Base-by-base conservation (phyloP, 37 sponge, comb jelly and placozoan genomes). In the Chondrosia reniformis region DNA sequence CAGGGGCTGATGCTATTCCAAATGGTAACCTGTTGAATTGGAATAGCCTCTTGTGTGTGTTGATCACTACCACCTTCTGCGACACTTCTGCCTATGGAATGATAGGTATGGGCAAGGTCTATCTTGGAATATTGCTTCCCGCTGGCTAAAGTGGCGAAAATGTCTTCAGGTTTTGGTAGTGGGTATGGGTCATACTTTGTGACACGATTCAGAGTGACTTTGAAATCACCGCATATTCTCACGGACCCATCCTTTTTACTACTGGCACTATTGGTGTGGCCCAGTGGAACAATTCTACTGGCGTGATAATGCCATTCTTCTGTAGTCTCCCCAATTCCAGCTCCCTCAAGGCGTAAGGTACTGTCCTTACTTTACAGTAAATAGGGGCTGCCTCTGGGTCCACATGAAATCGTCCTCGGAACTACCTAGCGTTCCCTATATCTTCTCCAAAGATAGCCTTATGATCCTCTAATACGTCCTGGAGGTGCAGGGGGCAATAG, bases 331-430 rank as follows among this genome's bases (percentile, higher is more conserved):
- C 67, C 67, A 66, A 34, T 36, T 31, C 37, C 4, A 32, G 34
- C 67, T 66, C 67, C 15, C 75, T 63, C 62, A 84, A 54, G 25
- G 84, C 75, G 55, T 67, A 88, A 27, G 89, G 89, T 30, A 84
- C 76, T 42, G 79, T 12, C 21, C 90, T 44, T 2, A 85, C 77
- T 58, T 71, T 80, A 55, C 25, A 82, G 59, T 81, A 84, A 36
- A 24, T 32, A 22, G 85, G 85, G 17, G 78, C 30, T 30, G 76
- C 75, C 27, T 63, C 65, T 34, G 79, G 63, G 19, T 85, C 79
- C 17, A 85, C 34, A 40, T 79, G 39, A 27, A 85, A 36, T 45
- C 52, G 72, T 21, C 64, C 72, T 75, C 44, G 45, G 25, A 36
- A 36, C 5, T 77, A 67, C 33, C 76, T 74, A 27, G 81, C 39